phyloP scores from a whole-genome alignment of 2,888 invertebrate genomes.

The Pyrocoelia pectoralis region DNA sequence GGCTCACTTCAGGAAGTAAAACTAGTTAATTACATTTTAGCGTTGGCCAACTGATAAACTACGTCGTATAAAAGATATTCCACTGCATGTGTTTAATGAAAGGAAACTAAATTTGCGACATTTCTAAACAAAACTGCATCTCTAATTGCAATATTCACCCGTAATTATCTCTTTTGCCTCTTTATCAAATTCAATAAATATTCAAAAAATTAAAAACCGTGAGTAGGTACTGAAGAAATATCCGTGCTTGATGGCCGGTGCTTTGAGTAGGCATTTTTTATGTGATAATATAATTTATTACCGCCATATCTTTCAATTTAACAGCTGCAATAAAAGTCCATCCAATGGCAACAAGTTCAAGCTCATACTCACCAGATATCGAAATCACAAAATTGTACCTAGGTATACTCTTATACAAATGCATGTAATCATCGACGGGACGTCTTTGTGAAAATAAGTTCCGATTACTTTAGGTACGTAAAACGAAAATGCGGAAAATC shows the following conservation, averaged over 20 bases:
- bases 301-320: constrained; percentile 21
- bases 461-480: too few species aligned
- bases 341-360: constrained; percentile 20
- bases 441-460: too few species aligned
- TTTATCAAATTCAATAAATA: too few species aligned
- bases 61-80: constrained; percentile 30
- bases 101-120: constrained; percentile 21
- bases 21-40: constrained; percentile 39
- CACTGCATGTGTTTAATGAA: constrained; percentile 32
- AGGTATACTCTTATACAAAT: too few species aligned
- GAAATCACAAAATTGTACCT: not conserved
- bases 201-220: too few species aligned
- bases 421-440: too few species aligned
- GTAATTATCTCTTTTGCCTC: too few species aligned
- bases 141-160: not conserved
- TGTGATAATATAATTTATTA: constrained; percentile 23
- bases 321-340: constrained; percentile 19
- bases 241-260: too few species aligned
- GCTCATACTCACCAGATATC: constrained; percentile 4
- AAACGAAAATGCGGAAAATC: too few species aligned
- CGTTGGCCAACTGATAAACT: constrained; percentile 37
- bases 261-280: too few species aligned
- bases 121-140: not conserved
- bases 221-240: too few species aligned
- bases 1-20: constrained; percentile 38